Evolutionary conservation across 92 coral and sea anemone genomes (phyloP).

Genomic region (Phenganax subtilis): DNA sequence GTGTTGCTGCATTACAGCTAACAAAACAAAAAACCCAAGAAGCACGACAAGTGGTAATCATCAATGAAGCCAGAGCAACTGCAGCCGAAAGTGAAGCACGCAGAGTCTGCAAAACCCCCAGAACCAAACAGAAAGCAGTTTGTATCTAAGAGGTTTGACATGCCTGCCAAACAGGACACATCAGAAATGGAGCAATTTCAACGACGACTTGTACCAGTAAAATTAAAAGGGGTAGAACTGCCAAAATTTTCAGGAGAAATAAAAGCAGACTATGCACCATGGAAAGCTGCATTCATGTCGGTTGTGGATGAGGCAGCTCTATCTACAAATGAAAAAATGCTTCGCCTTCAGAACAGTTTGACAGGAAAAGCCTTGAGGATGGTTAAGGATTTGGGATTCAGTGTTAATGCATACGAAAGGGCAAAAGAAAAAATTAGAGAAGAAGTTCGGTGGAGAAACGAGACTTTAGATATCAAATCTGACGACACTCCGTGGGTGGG

Average conservation of each 20-base stretch:
- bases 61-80: not conserved
- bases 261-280: not conserved
- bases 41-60: not conserved
- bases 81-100: not conserved
- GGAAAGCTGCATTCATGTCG: constrained; percentile 27
- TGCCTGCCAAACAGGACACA: not conserved
- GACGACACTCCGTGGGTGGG: too few species aligned
- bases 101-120: not conserved
- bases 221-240: constrained; percentile 10
- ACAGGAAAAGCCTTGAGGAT: constrained; percentile 49
- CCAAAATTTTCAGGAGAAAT: constrained; percentile 21
- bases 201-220: not conserved
- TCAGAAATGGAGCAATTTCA: not conserved
- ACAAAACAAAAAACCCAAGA: not conserved
- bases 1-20: not conserved
- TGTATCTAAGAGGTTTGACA: not conserved
- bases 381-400: constrained; percentile 47
- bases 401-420: constrained; percentile 46
- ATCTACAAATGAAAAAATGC: constrained; percentile 46
- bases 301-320: constrained; percentile 1
- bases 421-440: constrained; percentile 44
- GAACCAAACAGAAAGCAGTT: not conserved
- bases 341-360: constrained; percentile 42
- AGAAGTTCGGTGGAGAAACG: constrained; percentile 15
- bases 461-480: constrained; percentile 3